These are phyloP conservation scores for Campylorhamphus procurvoides DNA, from an alignment of 2,113 vertebrate species.

Conservation along the genomic window DNA sequence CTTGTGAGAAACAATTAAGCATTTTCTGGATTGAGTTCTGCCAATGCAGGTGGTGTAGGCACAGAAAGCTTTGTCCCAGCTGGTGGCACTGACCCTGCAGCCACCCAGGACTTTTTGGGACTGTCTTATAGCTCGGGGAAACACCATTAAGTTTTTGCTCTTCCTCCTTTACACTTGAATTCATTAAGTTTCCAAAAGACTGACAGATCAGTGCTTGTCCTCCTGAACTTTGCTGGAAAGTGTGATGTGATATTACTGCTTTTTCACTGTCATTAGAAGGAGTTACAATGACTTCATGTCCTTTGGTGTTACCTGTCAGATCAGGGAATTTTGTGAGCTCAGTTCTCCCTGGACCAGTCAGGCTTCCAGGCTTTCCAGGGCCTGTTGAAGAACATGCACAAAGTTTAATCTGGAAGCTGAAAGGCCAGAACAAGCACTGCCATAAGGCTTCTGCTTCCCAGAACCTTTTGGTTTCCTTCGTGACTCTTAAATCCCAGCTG, in stretches of 20 bases:
- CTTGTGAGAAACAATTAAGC: neutral
- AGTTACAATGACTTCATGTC: neutral
- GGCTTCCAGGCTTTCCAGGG: neutral
- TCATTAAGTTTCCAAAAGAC: neutral
- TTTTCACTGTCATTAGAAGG: neutral
- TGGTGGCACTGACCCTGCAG: neutral
- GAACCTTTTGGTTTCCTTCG: slow-evolving; percentile 30
- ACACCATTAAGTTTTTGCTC: neutral
- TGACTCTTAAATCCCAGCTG: slow-evolving; percentile 32
- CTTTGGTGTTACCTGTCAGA: neutral
- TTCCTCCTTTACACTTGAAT: neutral
- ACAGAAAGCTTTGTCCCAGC: neutral
- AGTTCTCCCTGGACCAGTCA: neutral
- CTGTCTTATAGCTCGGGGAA: neutral
- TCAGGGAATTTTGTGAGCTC: neutral
- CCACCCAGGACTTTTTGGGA: neutral
- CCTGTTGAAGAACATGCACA: neutral
- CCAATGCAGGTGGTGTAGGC: neutral
- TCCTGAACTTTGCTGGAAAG: neutral
- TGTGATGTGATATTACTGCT: neutral
- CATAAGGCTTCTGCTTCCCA: slow-evolving; percentile 6
- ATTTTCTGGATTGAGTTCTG: neutral
- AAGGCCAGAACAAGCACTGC: neutral
- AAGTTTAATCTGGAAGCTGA: neutral
- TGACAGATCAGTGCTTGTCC: neutral